phyloP scores from a whole-genome alignment of 2,888 invertebrate species.

The Cryptocephalus primarius region DNA sequence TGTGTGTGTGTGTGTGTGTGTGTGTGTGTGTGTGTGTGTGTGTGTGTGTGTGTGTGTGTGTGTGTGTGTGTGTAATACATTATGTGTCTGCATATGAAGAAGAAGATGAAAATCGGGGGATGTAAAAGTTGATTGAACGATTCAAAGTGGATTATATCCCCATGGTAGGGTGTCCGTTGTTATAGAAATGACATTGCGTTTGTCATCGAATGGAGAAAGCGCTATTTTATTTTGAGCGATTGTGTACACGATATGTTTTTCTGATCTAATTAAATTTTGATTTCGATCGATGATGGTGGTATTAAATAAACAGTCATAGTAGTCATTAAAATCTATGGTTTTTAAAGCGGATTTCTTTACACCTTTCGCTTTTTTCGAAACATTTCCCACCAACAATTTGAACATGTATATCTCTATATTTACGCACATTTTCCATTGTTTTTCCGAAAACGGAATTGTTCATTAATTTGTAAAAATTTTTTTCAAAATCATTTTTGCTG shows the following conservation, averaged over 20 bases:
- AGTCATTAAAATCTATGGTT: not conserved
- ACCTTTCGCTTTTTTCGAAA: conserved; percentile 3
- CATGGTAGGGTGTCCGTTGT: not conserved
- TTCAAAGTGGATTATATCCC: not conserved
- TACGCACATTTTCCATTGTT: conserved; percentile 34
- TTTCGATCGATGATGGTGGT: not conserved
- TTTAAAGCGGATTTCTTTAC: not conserved
- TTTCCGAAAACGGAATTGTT: conserved; percentile 33
- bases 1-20: too few relatives aligned
- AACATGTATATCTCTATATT: conserved; percentile 22
- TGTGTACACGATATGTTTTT: not conserved
- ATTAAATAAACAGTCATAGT: conserved; percentile 1
- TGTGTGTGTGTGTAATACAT: too few relatives aligned
- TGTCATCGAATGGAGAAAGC: conserved; percentile 2
- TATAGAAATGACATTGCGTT: not conserved
- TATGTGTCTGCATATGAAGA: too few relatives aligned
- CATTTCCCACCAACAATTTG: not conserved
- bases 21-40: too few relatives aligned
- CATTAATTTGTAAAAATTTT: too few relatives aligned
- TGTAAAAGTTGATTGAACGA: too few relatives aligned
- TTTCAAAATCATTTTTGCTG: conserved; percentile 27
- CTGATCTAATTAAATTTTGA: not conserved
- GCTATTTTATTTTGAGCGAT: conserved; percentile 1
- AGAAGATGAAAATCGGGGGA: too few relatives aligned
- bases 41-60: too few relatives aligned